Evolutionary conservation across 2,888 invertebrate genomes (phyloP).

Genomic region (Protonemura montana): DNA sequence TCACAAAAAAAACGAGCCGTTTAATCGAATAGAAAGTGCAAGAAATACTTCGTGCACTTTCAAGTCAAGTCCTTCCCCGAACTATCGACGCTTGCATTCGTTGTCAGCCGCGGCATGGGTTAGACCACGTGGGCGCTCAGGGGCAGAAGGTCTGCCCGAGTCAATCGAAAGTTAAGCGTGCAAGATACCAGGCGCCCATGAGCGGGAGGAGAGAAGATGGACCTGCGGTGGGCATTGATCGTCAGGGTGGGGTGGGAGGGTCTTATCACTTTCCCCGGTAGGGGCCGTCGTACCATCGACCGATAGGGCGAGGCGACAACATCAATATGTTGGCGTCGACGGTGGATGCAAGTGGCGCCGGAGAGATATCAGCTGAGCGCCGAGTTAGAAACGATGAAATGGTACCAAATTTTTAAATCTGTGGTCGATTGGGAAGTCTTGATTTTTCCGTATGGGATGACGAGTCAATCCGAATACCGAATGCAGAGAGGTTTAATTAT

Average conservation of each 20-base stretch:
- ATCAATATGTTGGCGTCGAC: too few relatives aligned
- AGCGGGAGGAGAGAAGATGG: neutral
- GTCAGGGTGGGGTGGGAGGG: neutral
- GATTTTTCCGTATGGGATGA: too few relatives aligned
- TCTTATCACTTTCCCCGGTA: neutral
- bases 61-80: neutral
- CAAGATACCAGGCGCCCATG: neutral
- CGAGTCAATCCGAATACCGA: too few relatives aligned
- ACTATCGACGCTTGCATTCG: neutral
- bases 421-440: too few relatives aligned
- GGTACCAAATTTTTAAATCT: too few relatives aligned
- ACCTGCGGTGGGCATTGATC: neutral
- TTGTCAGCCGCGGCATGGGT: neutral
- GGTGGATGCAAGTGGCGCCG: too few relatives aligned
- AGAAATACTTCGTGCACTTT: neutral
- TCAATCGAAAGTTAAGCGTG: constrained; percentile 3
- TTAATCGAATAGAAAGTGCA: neutral
- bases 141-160: neutral
- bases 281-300: neutral
- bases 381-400: too few relatives aligned
- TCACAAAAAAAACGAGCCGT: neutral
- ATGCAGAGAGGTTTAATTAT: too few relatives aligned
- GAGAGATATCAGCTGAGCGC: too few relatives aligned
- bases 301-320: neutral
- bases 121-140: neutral